phyloP scores from a whole-genome alignment of 2,113 vertebrate species.

The Microtus pennsylvanicus region DNA sequence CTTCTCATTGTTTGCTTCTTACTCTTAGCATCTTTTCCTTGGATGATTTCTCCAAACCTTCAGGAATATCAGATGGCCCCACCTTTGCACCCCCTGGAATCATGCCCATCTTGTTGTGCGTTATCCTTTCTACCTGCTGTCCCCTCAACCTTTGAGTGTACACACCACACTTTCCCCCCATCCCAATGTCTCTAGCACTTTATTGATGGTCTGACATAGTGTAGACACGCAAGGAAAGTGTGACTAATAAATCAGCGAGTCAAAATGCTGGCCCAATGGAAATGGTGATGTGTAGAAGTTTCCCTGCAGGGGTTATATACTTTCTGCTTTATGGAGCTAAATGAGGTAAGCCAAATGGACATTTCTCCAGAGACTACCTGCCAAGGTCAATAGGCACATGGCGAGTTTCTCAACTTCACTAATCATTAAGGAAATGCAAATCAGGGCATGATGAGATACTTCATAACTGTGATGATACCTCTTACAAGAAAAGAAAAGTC shows the following conservation, averaged over 20 bases:
- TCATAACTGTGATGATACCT: background rate
- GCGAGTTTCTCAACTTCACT: background rate
- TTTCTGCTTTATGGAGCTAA: background rate
- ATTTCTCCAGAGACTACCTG: background rate
- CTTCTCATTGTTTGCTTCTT: background rate
- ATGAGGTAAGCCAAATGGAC: background rate
- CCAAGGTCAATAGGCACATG: background rate
- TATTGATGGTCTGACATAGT: background rate
- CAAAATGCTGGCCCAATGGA: background rate
- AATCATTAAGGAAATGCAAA: background rate
- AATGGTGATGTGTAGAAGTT: background rate
- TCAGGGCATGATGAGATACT: background rate
- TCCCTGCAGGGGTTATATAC: no score
- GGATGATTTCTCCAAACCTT: background rate
- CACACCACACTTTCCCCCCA: background rate
- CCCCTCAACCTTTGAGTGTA: background rate
- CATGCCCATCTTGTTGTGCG: background rate
- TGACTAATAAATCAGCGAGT: background rate
- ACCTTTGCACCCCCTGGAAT: background rate
- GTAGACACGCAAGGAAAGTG: background rate
- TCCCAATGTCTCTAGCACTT: background rate
- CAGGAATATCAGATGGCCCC: background rate
- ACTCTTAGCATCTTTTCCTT: background rate
- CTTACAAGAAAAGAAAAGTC: background rate
- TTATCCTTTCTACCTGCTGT: background rate